Conservation (phyloP, 2,113 vertebrate species). For the Hyaena hyaena region DNA sequence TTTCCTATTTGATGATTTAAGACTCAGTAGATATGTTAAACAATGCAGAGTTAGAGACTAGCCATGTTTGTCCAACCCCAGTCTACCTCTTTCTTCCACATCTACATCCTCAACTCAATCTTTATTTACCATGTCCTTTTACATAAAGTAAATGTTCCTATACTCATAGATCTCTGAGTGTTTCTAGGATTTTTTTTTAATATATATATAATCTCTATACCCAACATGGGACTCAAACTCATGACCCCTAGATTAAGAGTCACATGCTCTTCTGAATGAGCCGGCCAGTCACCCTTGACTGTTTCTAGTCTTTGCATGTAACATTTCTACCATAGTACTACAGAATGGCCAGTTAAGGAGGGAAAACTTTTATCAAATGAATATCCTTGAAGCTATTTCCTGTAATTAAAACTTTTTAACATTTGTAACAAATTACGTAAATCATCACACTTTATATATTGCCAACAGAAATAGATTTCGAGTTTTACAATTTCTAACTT, state of each 20-base stretch:
- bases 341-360: not conserved
- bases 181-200: not conserved
- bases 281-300: not conserved
- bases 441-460: not conserved
- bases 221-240: not conserved
- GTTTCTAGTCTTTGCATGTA: not conserved
- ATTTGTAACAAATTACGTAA: slow-evolving; percentile 54
- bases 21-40: not conserved
- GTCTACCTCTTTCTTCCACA: not conserved
- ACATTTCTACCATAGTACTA: not conserved
- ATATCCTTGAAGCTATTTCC: slow-evolving; percentile 11
- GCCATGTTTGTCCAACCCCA: not conserved
- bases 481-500: not conserved
- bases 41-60: not conserved
- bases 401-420: slow-evolving; percentile 35
- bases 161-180: not conserved
- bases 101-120: not conserved
- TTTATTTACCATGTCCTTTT: not conserved
- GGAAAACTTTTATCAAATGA: not conserved
- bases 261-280: not conserved
- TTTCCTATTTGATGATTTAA: not conserved
- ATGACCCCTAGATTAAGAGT: not conserved
- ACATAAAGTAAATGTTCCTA: not conserved
- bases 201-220: not conserved
- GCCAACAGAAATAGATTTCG: not conserved